Base-by-base conservation (phyloP, 2,888 invertebrate species). In the Rhaphigaster nebulosa region DNA sequence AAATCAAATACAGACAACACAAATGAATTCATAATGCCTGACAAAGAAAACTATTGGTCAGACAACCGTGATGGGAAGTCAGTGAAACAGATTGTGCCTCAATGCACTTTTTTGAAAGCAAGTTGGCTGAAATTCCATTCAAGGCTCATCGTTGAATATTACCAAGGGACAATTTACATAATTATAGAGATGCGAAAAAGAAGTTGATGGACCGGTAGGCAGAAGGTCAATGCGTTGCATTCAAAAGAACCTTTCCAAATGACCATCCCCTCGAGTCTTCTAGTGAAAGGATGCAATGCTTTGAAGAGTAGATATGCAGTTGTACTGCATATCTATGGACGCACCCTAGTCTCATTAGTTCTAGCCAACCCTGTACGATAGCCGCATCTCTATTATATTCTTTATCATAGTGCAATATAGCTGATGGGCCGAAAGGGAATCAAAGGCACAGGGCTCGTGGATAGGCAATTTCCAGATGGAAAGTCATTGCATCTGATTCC, bases 331-430 rank as follows among this genome's bases (percentile, higher is more conserved):
- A 23, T 26, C 70, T 70, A 70, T 76, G 34, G 70, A 38, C 23
- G 70, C 70, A 76, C 70, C 70, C 70, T 76, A 76, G 70, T 76
- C 70, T 76, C 70, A 76, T 76, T 76, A 76, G 70, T 76, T 76
- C 34, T 76, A 76, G 70, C 29, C 18, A n/a, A n/a, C n/a, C 13
- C 60, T 56, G 13, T 56, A 60, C 29, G 29, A 65, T 65, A 65
- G 65, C 65, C 6, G 70, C 34, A 34, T 45, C 13, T 45, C 84
- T 84, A 50, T 84, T 84, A 84, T 84, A 84, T 84, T 84, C 84
- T 84, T 41, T 84, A 84, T 45, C 84, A 5, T 84, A 84, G 84
- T 45, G 70, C 84, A 84, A 84, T 84, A 50, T 84, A 84, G 45
- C 15, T 84, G 45, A 84, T 84, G 84, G 84, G n/a, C n/a, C 41